Base-by-base conservation (phyloP, 2,113 vertebrate genomes). In the Ageneiosus marmoratus region DNA sequence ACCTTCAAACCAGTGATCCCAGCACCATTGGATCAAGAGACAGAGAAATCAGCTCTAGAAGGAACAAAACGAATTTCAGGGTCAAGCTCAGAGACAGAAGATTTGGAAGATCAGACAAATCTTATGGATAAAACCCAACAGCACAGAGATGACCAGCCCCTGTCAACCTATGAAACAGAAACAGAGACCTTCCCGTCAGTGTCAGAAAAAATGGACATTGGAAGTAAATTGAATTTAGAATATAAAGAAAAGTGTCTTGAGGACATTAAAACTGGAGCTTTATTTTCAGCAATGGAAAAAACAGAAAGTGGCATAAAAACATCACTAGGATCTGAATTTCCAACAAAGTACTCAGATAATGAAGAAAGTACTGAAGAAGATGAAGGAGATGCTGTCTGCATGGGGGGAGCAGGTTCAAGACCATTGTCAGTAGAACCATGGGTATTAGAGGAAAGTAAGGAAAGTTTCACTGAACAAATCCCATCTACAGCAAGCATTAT, bases 321-420 rank as follows among this genome's bases (percentile, higher is more conserved):
- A 70, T n/a, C 74, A 70, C 27, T 79, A 44, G 55, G 72, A 27
- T 79, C 89, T 55, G 65, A 88, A 32, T 92, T 92, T 86, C 79
- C 89, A 80, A 87, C 91, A 77, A 91, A 93, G 73, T 93, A 92
- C 10, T 94, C 92, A 24, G 93, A 94, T 88, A 93, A 92, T 24
- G 93, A 94, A 88, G 93, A 92, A 89, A 89, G 88, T 34, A 92
- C 91, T 8, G 92, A 93, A 29, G 92, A 93, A 48, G 86, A 92
- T 44, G 91, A 94, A 85, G 88, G 91, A 0, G 86, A 84, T 86
- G 87, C 82, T 46, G 90, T 93, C 80, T 92, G 92, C 87, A 82
- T 92, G 89, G 83, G 86, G 81, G 89, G 90, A 79, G 92, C 92
- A 63, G 91, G 90, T 73, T 90, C 88, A 53, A 91, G 91, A 89